A percentile compares a stretch with the other conserved stretches of the same genome.
Evolutionary conservation across 2,113 vertebrate genomes (phyloP).

Genomic region (Gobio gobio): DNA sequence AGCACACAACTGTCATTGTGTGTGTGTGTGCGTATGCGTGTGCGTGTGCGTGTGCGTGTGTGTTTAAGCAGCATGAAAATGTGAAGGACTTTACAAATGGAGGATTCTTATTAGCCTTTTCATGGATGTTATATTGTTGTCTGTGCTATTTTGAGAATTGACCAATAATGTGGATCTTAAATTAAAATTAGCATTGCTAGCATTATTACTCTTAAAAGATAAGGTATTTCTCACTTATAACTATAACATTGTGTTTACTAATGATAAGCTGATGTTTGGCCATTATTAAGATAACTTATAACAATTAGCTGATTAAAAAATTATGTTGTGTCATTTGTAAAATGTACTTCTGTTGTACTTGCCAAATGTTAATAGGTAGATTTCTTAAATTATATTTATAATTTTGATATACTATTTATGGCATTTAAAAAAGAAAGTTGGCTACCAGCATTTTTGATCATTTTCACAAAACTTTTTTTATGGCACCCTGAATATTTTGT

Average conservation of each 20-base stretch:
- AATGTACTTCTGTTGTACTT: too few species aligned
- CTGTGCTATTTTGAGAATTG: not conserved
- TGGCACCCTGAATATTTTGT: too few species aligned
- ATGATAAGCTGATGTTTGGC: not conserved
- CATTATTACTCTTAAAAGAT: not conserved
- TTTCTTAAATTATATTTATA: too few species aligned
- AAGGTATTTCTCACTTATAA: not conserved
- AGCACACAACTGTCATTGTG: not conserved
- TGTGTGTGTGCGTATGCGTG: not conserved
- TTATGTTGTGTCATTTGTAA: too few species aligned
- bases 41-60: not conserved
- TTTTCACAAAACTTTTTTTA: too few species aligned
- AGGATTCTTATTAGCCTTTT: not conserved
- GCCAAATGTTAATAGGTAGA: too few species aligned
- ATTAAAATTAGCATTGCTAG: not conserved
- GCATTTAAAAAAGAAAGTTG: too few species aligned
- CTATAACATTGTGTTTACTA: not conserved
- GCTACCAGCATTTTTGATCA: too few species aligned
- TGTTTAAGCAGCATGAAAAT: not conserved
- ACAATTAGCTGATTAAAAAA: too few species aligned
- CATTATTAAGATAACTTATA: not conserved
- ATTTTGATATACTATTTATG: too few species aligned
- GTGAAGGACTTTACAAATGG: not conserved
- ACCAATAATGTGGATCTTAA: not conserved
- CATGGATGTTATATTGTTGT: not conserved